Evolutionary conservation across 1,140 invertebrate species (phyloP).

Genomic region (Trichogramma pretiosum): DNA sequence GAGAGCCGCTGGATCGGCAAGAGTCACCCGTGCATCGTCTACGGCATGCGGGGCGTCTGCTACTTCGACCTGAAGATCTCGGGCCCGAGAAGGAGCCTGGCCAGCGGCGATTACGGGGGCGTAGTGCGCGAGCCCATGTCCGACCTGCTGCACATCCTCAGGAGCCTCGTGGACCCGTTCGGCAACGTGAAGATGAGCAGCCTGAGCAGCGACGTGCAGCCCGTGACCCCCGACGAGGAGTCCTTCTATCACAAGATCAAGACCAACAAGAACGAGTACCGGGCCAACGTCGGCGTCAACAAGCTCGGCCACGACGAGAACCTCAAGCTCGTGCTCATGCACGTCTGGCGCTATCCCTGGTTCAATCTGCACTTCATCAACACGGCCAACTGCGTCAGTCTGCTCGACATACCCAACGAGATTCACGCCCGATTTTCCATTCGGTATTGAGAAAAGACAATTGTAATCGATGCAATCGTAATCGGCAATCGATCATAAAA

Average conservation of each 20-base stretch:
- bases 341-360: constrained; percentile 35
- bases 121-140: constrained; percentile 47
- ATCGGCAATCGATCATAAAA: too few species aligned
- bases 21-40: constrained; percentile 56
- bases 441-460: constrained; percentile 17
- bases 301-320: constrained; percentile 28
- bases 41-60: constrained; percentile 54
- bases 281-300: constrained; percentile 43
- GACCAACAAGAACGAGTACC: constrained; percentile 49
- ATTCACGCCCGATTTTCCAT: constrained; percentile 20
- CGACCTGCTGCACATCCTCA: constrained; percentile 31
- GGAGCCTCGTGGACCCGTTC: constrained; percentile 36
- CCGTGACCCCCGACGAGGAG: constrained; percentile 49
- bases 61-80: constrained; percentile 54
- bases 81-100: constrained; percentile 52
- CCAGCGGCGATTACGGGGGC: constrained; percentile 57
- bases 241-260: constrained; percentile 50
- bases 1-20: constrained; percentile 65
- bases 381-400: constrained; percentile 9
- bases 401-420: constrained; percentile 19
- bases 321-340: constrained; percentile 32
- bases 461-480: background rate
- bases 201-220: constrained; percentile 41
- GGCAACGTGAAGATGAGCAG: constrained; percentile 46
- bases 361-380: constrained; percentile 21